Evolutionary conservation across 1,140 invertebrate species (phyloP).

Genomic region (Contarinia nasturtii): DNA sequence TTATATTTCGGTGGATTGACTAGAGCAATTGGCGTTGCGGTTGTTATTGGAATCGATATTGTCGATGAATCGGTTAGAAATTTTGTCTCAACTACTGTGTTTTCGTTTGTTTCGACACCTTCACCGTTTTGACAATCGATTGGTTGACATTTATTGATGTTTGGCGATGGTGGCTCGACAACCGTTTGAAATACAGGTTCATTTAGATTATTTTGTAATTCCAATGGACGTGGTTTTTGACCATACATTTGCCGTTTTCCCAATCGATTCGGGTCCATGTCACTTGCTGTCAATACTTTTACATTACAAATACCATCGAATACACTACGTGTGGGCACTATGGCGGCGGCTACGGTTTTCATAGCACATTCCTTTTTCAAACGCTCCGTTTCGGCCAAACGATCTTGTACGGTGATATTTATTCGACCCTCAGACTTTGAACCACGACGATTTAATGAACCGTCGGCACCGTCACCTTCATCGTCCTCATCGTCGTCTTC

Average conservation of each 20-base stretch:
- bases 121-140: not conserved
- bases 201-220: not conserved
- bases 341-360: slow-evolving; percentile 1
- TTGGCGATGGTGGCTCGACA: not conserved
- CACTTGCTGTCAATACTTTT: not conserved
- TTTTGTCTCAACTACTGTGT: slow-evolving; percentile 15
- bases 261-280: not conserved
- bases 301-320: slow-evolving; percentile 4
- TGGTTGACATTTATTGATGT: not conserved
- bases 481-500: slow-evolving; percentile 63
- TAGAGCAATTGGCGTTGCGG: slow-evolving; percentile 20
- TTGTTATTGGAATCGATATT: slow-evolving; percentile 34
- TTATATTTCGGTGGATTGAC: slow-evolving; percentile 29
- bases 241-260: slow-evolving; percentile 3
- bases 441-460: slow-evolving; percentile 25
- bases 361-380: slow-evolving; percentile 3
- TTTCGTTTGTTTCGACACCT: slow-evolving; percentile 3
- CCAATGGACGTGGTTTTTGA: slow-evolving; percentile 6
- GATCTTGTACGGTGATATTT: slow-evolving; percentile 31
- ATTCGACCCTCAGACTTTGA: slow-evolving; percentile 40
- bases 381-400: slow-evolving; percentile 16
- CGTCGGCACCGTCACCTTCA: slow-evolving; percentile 27
- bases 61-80: slow-evolving; percentile 33
- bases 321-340: not conserved
- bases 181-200: not conserved